Evolutionary conservation across 2,797 vertebrate species (phyloP).

Genomic region (Sebastes ruberrimus): DNA sequence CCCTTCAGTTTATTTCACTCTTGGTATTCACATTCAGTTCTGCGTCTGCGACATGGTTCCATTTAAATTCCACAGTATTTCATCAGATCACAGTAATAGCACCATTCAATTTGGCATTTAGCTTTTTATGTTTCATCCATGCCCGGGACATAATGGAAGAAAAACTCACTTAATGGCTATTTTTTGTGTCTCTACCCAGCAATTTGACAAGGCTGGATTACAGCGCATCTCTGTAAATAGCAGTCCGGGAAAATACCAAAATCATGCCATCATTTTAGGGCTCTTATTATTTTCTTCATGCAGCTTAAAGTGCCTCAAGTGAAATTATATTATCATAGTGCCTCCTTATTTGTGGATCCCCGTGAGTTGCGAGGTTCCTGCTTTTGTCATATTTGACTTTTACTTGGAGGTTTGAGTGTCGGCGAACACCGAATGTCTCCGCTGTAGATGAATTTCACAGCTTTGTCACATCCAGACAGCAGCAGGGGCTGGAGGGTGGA

Average conservation of each 20-base stretch:
- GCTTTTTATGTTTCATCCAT: constrained; percentile 53
- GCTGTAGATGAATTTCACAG: constrained; percentile 53
- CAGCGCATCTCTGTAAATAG: constrained; percentile 54
- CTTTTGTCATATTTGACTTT: constrained; percentile 9
- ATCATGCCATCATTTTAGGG: constrained; percentile 20
- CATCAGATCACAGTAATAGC: constrained; percentile 48
- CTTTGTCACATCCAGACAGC: constrained; percentile 40
- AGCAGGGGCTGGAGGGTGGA: not conserved
- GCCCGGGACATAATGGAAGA: constrained; percentile 50
- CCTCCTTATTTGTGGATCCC: constrained; percentile 6
- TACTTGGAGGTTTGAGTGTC: not conserved
- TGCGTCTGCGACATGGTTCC: constrained; percentile 13
- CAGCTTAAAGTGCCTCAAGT: constrained; percentile 36
- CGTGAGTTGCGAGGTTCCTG: not conserved
- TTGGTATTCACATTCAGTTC: constrained; percentile 9
- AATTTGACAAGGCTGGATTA: constrained; percentile 65
- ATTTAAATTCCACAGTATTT: constrained; percentile 53
- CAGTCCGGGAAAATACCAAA: constrained; percentile 40
- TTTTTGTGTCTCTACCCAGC: constrained; percentile 56
- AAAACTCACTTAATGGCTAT: constrained; percentile 55
- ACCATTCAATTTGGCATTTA: constrained; percentile 47
- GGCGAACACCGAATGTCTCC: not conserved
- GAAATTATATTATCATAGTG: constrained; percentile 21
- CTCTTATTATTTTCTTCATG: constrained; percentile 48
- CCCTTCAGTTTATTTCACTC: not conserved